phyloP scores from a whole-genome alignment of 2,113 vertebrate species.

The Sylvia atricapilla region DNA sequence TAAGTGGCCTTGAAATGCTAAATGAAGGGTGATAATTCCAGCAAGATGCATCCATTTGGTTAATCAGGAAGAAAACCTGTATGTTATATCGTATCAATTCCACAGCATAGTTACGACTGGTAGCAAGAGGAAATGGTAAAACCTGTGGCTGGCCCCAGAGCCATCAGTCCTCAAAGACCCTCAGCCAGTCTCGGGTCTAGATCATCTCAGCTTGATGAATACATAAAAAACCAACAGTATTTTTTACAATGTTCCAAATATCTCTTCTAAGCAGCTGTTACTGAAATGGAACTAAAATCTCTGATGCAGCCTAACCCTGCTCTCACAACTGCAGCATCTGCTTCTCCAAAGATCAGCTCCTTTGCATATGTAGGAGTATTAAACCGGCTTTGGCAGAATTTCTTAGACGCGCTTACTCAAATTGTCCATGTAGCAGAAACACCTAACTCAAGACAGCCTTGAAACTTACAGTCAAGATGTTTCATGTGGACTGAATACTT shows the following conservation, averaged over 20 bases:
- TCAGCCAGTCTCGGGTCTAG: neutral
- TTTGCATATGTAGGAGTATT: constrained; percentile 12
- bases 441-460: neutral
- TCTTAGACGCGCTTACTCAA: neutral
- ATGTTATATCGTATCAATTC: neutral
- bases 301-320: neutral
- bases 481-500: neutral
- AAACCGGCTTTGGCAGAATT: constrained; percentile 38
- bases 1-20: neutral
- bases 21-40: constrained; percentile 23
- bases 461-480: neutral
- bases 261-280: neutral
- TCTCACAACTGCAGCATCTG: neutral
- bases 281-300: neutral
- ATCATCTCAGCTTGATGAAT: neutral
- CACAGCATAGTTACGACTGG: accelerated
- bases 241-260: neutral
- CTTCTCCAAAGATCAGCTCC: neutral
- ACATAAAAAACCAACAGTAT: neutral
- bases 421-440: neutral
- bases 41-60: neutral
- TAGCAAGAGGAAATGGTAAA: neutral
- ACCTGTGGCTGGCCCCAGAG: neutral
- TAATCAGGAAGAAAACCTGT: constrained; percentile 35
- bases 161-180: neutral